Evolutionary conservation across 1,140 invertebrate species (phyloP), one percentile per base, ranked within the genome.

Genomic region (Leptinotarsa texana): DNA sequence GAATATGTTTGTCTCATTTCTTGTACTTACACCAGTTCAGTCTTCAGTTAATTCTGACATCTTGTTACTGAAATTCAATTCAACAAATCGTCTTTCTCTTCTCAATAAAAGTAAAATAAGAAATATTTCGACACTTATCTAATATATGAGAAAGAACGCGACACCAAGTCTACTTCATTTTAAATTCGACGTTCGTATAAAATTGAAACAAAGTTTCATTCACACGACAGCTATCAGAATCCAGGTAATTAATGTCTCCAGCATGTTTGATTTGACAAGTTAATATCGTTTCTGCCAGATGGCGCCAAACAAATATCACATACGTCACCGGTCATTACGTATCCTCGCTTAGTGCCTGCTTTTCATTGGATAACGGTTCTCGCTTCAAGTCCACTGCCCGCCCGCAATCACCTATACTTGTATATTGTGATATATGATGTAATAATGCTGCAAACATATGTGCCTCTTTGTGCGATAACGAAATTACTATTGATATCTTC

Each of bases 271-370:
- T 85, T 84, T 84, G 82, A 78, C 80, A 82, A 85, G 83, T 85
- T 85, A 85, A 85, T 85, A 85, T 84, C 84, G 81, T 80, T 80
- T 81, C 78, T 78, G 80, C 84, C 84, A 85, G 82, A 82, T 85
- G 84, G 82, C 84, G 83, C 82, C 82, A 80, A 83, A 84, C 84
- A 85, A 85, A 85, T 84, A 85, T 83, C 83, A 83, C 82, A 83
- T 83, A 85, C 84, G 84, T 84, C 83, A 84, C 76, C 79, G 83
- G 80, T 81, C 82, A 83, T 84, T 83, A 83, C 77, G 78, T 76
- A 80, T 77, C 75, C 80, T 73, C 65, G 42, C 69, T 74, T 65
- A 61, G 49, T 73, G 67, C 69, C 48, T 57, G 51, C 51, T 68
- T 73, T 73, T 74, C 51, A 71, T 66, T 75, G 69, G 75, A 33